Base-by-base conservation (phyloP, 2,797 vertebrate genomes). In the Eulemur rubriventer region DNA sequence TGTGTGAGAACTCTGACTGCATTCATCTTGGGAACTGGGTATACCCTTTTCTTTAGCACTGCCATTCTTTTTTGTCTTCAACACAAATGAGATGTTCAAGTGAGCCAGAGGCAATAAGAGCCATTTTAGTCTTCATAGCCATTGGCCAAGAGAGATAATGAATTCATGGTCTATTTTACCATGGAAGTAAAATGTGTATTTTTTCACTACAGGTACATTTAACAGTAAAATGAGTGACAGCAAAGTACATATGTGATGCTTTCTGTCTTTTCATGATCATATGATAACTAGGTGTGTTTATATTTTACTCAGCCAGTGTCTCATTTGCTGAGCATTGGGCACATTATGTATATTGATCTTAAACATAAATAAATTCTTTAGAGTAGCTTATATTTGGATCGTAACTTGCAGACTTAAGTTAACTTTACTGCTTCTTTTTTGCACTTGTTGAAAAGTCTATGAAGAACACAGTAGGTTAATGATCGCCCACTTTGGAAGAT, bases 401-500 rank as follows among this genome's bases (percentile, higher is more conserved):
- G 91, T 96, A 96, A 98, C 59, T 96, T 97, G 69, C 57, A 97
- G 55, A 97, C 95, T 89, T 87, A 95, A 97, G 96, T 95, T 97
- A 93, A 98, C 61, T 93, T 95, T 85, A 61, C 28, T 94, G 55
- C 41, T 33, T 94, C 94, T 98, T 97, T 89, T 98, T 97, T 91
- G 90, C 96, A 98, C 93, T 96, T 97, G 91, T 96, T 96, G 91
- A 93, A 97, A 94, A 96, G 81, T 97, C 94, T 84, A 46, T 0
- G 4, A 97, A 97, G 91, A 97, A 94, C 78, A 93, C 84, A 86
- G 90, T 97, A 94, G 95, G 92, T 96, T 96, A 65, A 96, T 90
- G 93, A 96, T 92, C 84, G 95, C 84, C 95, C 97, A 93, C 91
- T 97, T 97, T 98, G 90, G 92, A 95, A 97, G 96, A 97, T 89